These are phyloP conservation scores for Chaetops frenatus DNA, from an alignment of 2,113 vertebrate genomes.

Conservation along the genomic window DNA sequence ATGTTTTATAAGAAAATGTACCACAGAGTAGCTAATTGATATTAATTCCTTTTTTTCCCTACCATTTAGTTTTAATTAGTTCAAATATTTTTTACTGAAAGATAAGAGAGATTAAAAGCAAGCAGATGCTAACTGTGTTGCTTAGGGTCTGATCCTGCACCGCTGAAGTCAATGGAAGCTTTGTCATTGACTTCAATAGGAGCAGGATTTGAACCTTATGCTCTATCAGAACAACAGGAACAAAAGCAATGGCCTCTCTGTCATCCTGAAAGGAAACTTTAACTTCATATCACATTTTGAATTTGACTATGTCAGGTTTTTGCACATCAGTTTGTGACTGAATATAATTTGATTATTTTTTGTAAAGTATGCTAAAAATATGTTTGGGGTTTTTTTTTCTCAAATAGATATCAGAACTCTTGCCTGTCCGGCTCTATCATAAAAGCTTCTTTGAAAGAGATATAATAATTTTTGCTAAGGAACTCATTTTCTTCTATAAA, in stretches of 20 bases:
- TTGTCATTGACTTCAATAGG: conserved; percentile 62
- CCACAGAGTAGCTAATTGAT: conserved; percentile 3
- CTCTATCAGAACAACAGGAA: conserved; percentile 21
- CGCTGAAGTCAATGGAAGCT: conserved; percentile 46
- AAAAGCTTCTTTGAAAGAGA: background rate
- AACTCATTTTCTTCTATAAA: background rate
- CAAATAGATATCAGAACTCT: background rate
- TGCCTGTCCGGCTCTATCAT: background rate
- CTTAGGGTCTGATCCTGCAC: conserved; percentile 59
- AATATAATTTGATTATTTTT: background rate
- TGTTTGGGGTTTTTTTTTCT: background rate
- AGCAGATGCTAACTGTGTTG: conserved; percentile 10
- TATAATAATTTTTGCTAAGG: background rate
- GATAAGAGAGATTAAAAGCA: background rate
- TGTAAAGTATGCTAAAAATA: background rate
- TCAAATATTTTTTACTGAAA: background rate
- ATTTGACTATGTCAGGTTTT: background rate
- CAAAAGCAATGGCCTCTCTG: background rate
- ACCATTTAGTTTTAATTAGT: background rate
- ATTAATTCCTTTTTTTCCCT: background rate
- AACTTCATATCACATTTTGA: background rate
- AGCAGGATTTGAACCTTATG: conserved; percentile 62
- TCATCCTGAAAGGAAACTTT: background rate
- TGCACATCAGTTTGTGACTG: background rate
- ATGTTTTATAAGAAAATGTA: conserved; percentile 32